Percentiles rank a stretch among this genome's conserved stretches.
Evolutionary conservation across 2,797 vertebrate genomes (phyloP).

Genomic region (Notolabrus celidotus): DNA sequence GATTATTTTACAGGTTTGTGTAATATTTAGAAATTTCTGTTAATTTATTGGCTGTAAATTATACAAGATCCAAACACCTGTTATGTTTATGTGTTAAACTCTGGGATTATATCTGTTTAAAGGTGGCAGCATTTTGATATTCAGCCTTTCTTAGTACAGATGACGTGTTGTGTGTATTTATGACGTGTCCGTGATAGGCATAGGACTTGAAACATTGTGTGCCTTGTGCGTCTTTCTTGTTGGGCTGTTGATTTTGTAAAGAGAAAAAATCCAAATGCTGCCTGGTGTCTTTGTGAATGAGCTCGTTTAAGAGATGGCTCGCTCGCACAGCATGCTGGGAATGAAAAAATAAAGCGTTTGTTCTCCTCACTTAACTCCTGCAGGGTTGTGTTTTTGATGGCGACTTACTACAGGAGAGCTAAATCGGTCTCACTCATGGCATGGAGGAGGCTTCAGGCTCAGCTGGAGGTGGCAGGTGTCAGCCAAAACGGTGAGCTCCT

Average conservation of each 20-base stretch:
- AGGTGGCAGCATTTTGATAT: conserved; percentile 8
- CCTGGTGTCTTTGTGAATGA: not conserved
- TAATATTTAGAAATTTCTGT: conserved; percentile 9
- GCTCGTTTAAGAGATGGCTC: not conserved
- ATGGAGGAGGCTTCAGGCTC: conserved; percentile 54
- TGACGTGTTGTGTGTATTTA: conserved; percentile 19
- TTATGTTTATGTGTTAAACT: not conserved
- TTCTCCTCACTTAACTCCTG: conserved; percentile 1
- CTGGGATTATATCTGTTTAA: conserved; percentile 1
- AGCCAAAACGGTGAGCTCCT: conserved; percentile 23
- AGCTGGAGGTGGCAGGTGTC: conserved; percentile 67
- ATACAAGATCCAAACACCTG: not conserved
- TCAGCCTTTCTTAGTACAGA: conserved; percentile 9
- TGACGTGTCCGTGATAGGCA: conserved; percentile 17
- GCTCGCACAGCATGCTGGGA: conserved; percentile 9
- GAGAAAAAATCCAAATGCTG: not conserved
- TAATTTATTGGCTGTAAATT: conserved; percentile 22
- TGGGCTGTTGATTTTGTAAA: conserved; percentile 31
- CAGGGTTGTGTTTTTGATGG: conserved; percentile 34
- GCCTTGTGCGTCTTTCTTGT: conserved; percentile 49
- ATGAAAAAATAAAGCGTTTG: not conserved
- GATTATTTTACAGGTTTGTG: conserved; percentile 4
- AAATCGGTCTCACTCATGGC: conserved; percentile 35
- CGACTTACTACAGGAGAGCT: conserved; percentile 3
- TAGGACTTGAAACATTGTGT: conserved; percentile 54